These are phyloP conservation scores for Hiodon alosoides DNA, from an alignment of 2,113 vertebrate species.

Conservation along the genomic window DNA sequence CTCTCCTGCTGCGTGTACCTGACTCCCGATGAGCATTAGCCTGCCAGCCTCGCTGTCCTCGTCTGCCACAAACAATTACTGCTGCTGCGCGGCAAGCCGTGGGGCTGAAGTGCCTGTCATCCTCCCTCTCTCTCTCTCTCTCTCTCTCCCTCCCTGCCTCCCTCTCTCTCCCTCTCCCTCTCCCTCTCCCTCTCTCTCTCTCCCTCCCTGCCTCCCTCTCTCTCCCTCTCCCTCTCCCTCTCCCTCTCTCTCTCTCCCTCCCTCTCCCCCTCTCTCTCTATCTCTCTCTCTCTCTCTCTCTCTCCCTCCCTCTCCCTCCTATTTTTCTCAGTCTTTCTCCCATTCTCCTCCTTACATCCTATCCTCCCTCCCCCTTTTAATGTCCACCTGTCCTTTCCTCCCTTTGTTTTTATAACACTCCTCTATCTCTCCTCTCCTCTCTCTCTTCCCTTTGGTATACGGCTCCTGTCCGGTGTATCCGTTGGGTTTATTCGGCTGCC, in stretches of 20 bases:
- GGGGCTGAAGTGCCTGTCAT: conserved; percentile 12
- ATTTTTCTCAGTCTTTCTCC: not conserved
- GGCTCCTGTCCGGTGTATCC: too few relatives aligned
- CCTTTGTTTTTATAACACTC: conserved; percentile 28
- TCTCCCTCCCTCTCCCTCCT: conserved; percentile 27
- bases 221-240: not conserved
- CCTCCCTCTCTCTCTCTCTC: conserved; percentile 14
- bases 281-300: conserved; percentile 25
- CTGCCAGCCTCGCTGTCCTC: not conserved
- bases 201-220: too few relatives aligned
- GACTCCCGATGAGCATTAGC: conserved; percentile 11
- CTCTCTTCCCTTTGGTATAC: not conserved
- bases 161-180: not conserved
- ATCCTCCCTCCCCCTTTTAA: conserved; percentile 15
- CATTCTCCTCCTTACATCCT: not conserved
- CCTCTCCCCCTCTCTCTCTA: conserved; percentile 22
- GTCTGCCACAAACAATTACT: conserved; percentile 19
- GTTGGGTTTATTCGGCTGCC: too few relatives aligned
- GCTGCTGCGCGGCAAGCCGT: conserved; percentile 6
- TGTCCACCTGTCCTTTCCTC: too few relatives aligned
- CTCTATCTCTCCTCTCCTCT: conserved; percentile 14
- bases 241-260: not conserved
- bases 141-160: not conserved
- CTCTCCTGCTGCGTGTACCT: conserved; percentile 4
- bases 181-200: conserved; percentile 16